Evolutionary conservation across 2,113 vertebrate species (phyloP).

Genomic region (Benthochromis sp.): DNA sequence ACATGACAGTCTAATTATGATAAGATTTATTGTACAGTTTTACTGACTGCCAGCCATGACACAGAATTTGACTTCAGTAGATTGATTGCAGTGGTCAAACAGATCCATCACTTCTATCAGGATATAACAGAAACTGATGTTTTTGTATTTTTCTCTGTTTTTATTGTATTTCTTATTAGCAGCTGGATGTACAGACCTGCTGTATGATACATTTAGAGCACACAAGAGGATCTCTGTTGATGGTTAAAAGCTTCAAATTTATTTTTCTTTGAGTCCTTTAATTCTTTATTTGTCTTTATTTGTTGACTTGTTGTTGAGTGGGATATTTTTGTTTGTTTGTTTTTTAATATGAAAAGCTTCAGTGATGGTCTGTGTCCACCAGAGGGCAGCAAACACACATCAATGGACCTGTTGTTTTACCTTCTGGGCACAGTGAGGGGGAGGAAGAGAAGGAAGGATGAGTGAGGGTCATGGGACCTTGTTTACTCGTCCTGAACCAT

Average conservation of each 20-base stretch:
- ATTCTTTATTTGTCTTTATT: not conserved
- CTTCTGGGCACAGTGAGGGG: not conserved
- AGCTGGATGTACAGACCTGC: not conserved
- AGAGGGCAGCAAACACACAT: not conserved
- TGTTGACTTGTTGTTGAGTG: not conserved
- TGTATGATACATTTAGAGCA: not conserved
- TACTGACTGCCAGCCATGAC: not conserved
- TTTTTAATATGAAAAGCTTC: not conserved
- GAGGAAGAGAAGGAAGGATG: not conserved
- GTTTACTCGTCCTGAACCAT: constrained; percentile 62
- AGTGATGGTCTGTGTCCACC: not conserved
- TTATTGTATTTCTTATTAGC: not conserved
- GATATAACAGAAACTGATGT: not conserved
- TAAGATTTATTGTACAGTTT: not conserved
- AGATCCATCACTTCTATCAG: not conserved
- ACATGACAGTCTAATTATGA: not conserved
- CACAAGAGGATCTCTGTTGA: not conserved
- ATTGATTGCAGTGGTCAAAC: not conserved
- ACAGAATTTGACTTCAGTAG: not conserved
- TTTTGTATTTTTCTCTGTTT: not conserved
- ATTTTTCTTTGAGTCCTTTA: not conserved
- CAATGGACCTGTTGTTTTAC: not conserved
- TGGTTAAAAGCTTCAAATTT: not conserved
- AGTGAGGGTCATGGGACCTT: constrained; percentile 72
- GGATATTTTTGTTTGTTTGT: not conserved